Evolutionary conservation across 2,888 invertebrate genomes (phyloP).

Genomic region (Lagria hirta): DNA sequence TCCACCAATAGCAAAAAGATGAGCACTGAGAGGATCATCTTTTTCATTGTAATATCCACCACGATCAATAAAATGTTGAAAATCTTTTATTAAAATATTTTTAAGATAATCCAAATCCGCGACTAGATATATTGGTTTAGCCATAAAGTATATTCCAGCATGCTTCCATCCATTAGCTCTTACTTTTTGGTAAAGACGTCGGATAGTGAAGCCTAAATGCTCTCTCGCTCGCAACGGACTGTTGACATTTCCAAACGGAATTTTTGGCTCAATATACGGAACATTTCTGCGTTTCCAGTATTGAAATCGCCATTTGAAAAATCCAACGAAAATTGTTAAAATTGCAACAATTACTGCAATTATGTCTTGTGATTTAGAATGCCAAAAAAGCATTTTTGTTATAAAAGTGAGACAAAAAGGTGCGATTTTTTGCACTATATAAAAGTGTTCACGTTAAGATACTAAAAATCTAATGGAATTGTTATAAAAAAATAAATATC

Average conservation of each 20-base stretch:
- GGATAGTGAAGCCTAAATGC: neutral
- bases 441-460: too few species aligned
- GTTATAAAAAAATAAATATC: too few species aligned
- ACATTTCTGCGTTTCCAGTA: conserved; percentile 16
- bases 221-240: conserved; percentile 1
- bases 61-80: conserved; percentile 62
- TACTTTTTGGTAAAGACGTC: conserved; percentile 18
- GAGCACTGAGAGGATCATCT: conserved; percentile 59
- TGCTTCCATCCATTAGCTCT: conserved; percentile 23
- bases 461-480: too few species aligned
- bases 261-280: conserved; percentile 5
- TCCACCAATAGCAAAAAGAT: conserved; percentile 59
- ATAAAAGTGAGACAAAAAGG: too few species aligned
- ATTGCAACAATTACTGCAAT: neutral
- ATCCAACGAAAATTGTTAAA: too few species aligned
- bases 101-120: conserved; percentile 38
- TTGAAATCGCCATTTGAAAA: conserved; percentile 8
- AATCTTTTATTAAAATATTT: conserved; percentile 61
- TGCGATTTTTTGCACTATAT: too few species aligned
- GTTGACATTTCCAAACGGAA: conserved; percentile 13
- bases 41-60: conserved; percentile 60
- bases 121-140: conserved; percentile 46
- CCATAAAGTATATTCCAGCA: conserved; percentile 45
- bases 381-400: too few species aligned
- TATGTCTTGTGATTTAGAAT: too few species aligned